Evolutionary conservation across 2,888 invertebrate genomes (phyloP).

Genomic region (Slavum lentiscoides): DNA sequence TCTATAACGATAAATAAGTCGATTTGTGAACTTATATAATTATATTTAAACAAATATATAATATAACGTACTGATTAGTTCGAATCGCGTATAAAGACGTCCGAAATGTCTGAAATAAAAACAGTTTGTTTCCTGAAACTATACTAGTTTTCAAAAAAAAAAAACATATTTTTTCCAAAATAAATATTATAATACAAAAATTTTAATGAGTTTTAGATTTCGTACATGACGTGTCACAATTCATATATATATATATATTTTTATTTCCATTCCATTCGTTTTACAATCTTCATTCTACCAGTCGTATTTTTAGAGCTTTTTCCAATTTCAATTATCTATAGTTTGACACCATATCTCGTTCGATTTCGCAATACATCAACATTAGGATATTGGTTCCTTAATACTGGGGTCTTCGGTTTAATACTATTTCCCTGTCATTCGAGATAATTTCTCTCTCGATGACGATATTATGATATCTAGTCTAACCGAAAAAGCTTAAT

Average conservation of each 20-base stretch:
- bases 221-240: neutral
- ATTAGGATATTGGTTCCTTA: neutral
- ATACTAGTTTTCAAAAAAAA: too few relatives aligned
- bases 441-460: neutral
- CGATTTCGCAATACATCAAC: slow-evolving; percentile 1
- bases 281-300: neutral
- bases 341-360: neutral
- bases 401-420: neutral
- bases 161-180: too few relatives aligned
- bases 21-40: too few relatives aligned
- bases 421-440: neutral
- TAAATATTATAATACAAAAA: too few relatives aligned
- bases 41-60: too few relatives aligned
- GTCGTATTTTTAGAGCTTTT: neutral
- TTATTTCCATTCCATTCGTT: neutral
- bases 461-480: neutral
- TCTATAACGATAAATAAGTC: too few relatives aligned
- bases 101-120: too few relatives aligned
- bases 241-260: neutral
- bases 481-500: neutral
- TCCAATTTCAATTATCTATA: slow-evolving; percentile 2
- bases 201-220: neutral
- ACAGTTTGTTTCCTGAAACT: too few relatives aligned
- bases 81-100: too few relatives aligned
- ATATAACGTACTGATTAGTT: too few relatives aligned